Evolutionary conservation across 92 coral and sea anemone species (phyloP).

Genomic region (Meandrina meandrites): DNA sequence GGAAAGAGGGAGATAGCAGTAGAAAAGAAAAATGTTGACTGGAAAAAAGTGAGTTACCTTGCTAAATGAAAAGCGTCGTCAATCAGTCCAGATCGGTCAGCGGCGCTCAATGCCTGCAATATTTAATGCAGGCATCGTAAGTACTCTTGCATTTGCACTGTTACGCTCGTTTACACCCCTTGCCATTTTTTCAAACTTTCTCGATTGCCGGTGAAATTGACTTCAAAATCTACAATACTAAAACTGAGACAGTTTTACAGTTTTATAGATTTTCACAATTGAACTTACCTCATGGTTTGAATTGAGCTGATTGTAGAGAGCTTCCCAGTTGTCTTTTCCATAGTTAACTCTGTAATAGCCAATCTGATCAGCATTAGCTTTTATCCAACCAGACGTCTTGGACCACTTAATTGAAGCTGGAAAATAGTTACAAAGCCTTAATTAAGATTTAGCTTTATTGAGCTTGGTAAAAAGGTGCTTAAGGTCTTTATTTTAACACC

Average conservation of each 20-base stretch:
- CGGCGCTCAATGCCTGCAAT: slow-evolving; percentile 58
- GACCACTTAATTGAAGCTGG: slow-evolving; percentile 14
- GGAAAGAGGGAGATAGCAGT: not conserved
- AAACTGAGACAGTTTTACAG: not conserved
- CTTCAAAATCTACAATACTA: not conserved
- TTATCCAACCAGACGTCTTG: slow-evolving; percentile 59
- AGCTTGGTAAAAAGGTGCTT: not conserved
- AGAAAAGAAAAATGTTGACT: not conserved
- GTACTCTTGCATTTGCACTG: not conserved
- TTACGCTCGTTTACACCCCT: not conserved
- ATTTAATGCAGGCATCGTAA: too few species aligned
- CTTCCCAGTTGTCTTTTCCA: slow-evolving; percentile 58
- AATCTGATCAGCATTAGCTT: slow-evolving; percentile 62
- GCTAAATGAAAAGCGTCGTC: slow-evolving; percentile 72
- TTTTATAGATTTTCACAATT: not conserved
- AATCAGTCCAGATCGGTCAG: slow-evolving; percentile 72
- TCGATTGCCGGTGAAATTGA: not conserved
- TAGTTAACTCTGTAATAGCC: slow-evolving; percentile 77
- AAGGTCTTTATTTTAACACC: not conserved
- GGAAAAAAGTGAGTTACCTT: slow-evolving; percentile 39
- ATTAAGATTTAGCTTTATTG: not conserved
- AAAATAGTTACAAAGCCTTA: not conserved
- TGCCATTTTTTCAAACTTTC: not conserved
- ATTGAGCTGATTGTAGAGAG: slow-evolving; percentile 50
- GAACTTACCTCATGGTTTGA: slow-evolving; percentile 47